Conservation (phyloP, 2,113 vertebrate genomes). For the Gambusia holbrooki region DNA sequence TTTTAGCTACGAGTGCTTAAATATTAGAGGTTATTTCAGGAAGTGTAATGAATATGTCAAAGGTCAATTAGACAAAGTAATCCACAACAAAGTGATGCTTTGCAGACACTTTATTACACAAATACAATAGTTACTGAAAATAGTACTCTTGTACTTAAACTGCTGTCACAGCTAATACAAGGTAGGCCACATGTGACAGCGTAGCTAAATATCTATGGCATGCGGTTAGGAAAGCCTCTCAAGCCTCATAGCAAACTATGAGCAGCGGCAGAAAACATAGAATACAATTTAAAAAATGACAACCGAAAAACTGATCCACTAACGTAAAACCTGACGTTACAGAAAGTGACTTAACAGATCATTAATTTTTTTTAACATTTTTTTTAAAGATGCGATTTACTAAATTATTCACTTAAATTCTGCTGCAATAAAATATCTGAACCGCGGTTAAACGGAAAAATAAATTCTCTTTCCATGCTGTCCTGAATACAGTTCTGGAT, state of each 20-base stretch:
- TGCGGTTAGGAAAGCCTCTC: conserved; percentile 30
- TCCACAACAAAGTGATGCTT: conserved; percentile 81
- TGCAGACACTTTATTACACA: conserved; percentile 99
- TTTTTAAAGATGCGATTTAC: background rate
- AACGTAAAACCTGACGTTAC: background rate
- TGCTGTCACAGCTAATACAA: conserved; percentile 92
- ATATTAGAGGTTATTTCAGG: too few species aligned
- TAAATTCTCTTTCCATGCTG: background rate
- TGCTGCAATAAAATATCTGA: background rate
- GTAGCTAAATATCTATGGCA: conserved; percentile 76
- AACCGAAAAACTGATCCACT: background rate
- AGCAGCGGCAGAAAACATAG: background rate
- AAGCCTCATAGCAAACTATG: background rate
- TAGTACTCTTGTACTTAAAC: conserved; percentile 98
- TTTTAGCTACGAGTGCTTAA: too few species aligned
- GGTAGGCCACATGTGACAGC: conserved; percentile 84
- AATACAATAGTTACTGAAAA: conserved; percentile 99
- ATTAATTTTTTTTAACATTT: background rate
- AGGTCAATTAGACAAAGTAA: background rate
- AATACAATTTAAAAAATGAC: conserved; percentile 19
- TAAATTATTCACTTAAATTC: background rate
- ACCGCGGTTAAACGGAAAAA: background rate
- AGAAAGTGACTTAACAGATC: too few species aligned
- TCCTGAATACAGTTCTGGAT: background rate
- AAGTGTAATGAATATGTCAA: too few species aligned